Percentiles rank a stretch among this genome's conserved stretches.
These are phyloP conservation scores for Oncorhynchus mykiss DNA, from an alignment of 2,113 vertebrate species.

Conservation along the genomic window DNA sequence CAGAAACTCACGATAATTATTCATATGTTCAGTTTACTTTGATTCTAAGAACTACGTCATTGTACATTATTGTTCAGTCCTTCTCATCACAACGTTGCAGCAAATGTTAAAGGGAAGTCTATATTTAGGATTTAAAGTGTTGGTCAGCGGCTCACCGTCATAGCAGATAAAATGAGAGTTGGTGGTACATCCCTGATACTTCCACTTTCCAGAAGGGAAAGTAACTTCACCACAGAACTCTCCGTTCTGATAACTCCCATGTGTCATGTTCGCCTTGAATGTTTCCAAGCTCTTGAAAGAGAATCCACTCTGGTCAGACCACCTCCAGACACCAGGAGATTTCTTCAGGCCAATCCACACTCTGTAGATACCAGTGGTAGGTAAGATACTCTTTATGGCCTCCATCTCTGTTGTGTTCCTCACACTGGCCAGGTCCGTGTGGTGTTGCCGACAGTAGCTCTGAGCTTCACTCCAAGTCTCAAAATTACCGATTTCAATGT, in stretches of 20 bases:
- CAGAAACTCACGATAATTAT: not conserved
- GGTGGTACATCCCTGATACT: too few species aligned
- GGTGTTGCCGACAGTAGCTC: not conserved
- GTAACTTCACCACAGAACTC: not conserved
- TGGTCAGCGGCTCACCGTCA: not conserved
- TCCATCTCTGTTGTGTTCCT: not conserved
- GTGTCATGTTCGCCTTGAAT: too few species aligned
- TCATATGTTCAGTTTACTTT: too few species aligned
- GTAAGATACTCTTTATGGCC: not conserved
- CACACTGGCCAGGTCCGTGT: conserved; percentile 2
- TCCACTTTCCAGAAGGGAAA: not conserved
- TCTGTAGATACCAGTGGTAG: too few species aligned
- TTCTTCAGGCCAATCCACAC: not conserved
- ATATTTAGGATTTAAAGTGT: too few species aligned
- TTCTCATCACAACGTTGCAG: too few species aligned
- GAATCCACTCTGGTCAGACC: not conserved
- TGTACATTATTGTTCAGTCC: too few species aligned
- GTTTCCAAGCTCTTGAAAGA: not conserved
- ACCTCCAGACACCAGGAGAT: not conserved
- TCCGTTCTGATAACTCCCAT: too few species aligned
- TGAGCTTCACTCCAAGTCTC: not conserved
- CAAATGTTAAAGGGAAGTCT: too few species aligned
- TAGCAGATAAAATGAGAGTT: not conserved
- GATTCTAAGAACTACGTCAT: too few species aligned
- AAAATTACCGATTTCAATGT: not conserved